Base-by-base conservation (phyloP, 1,140 invertebrate species). In the Augochlora pura region DNA sequence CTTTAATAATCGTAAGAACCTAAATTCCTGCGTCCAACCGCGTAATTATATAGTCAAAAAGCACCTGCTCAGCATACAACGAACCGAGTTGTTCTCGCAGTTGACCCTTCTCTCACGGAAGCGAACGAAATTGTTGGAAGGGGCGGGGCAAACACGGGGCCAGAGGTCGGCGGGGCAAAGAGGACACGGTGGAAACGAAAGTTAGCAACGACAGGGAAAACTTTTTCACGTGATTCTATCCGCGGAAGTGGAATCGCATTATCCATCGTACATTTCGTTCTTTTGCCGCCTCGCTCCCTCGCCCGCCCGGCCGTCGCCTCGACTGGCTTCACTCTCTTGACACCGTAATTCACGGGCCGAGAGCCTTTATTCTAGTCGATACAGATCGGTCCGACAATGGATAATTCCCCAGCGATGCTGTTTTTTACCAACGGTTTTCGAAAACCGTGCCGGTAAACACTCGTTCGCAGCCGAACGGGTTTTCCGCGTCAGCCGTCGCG, bases 241-340 rank as follows among this genome's bases (percentile, higher is more conserved):
- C 79, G 46, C 69, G 73, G 54, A 83, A 86, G 52, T 60, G 77
- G 69, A 86, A 86, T 86, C 73, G 73, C 84, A 86, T 86, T 86
- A 86, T 86, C 79, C 83, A 32, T 59, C 80, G 76, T 85, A 85
- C 71, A 72, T 84, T 85, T 84, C 65, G 70, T 42, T 65, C 38
- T 59, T 69, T 23, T 66, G 32, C 54, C 49, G 67, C n/a, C 42
- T 46, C 54, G 49, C 62, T 57, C 54, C 25, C 21, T 32, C 25
- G 12, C 14, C 39, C 63, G 32, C 14, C 12, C 54, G 27, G 9
- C 5, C 42, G 6, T 80, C 68, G 32, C 60, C n/a, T 12, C 46
- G 16, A 42, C 39, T 54, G 16, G 14, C 16, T 39, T 64, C 67
- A 59, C 57, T 54, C 54, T 69, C 69, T 77, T 57, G 54, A 59